These are phyloP conservation scores for Nasonia giraulti DNA, from an alignment of 1,140 invertebrate genomes.

Conservation along the genomic window DNA sequence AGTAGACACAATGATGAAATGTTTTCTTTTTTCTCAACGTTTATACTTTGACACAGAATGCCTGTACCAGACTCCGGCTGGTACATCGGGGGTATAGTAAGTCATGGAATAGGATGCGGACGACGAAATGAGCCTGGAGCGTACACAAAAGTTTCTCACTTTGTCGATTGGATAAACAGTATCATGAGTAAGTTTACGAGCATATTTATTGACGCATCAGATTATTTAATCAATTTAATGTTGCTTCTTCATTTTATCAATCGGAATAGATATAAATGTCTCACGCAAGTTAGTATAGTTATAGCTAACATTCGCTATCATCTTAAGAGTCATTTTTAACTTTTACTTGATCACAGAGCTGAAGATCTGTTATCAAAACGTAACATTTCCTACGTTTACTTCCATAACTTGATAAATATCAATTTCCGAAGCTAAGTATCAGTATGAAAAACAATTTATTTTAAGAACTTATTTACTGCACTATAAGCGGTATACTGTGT, in stretches of 20 bases:
- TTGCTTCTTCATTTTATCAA: background rate
- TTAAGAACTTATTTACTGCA: too few relatives aligned
- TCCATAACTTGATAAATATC: too few relatives aligned
- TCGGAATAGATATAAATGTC: background rate
- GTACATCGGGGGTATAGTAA: constrained; percentile 86
- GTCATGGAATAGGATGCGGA: constrained; percentile 88
- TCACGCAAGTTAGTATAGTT: too few relatives aligned
- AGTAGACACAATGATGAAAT: background rate
- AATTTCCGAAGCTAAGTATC: too few relatives aligned
- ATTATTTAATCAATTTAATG: background rate
- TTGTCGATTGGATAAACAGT: constrained; percentile 82
- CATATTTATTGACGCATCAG: background rate
- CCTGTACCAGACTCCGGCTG: constrained; percentile 77
- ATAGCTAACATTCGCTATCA: too few relatives aligned
- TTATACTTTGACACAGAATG: constrained; percentile 67
- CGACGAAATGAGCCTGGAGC: constrained; percentile 85
- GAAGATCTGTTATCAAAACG: too few relatives aligned
- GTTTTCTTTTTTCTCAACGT: background rate
- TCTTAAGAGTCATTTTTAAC: too few relatives aligned
- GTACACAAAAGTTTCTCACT: constrained; percentile 86
- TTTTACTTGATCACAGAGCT: too few relatives aligned
- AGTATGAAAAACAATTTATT: too few relatives aligned
- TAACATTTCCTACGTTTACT: too few relatives aligned
- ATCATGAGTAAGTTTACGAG: constrained; percentile 69
- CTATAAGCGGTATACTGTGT: too few relatives aligned